A percentile compares a stretch with the other conserved stretches of the same genome.
Evolutionary conservation across 2,113 vertebrate species (phyloP).

Genomic region (Tyrannus savana): DNA sequence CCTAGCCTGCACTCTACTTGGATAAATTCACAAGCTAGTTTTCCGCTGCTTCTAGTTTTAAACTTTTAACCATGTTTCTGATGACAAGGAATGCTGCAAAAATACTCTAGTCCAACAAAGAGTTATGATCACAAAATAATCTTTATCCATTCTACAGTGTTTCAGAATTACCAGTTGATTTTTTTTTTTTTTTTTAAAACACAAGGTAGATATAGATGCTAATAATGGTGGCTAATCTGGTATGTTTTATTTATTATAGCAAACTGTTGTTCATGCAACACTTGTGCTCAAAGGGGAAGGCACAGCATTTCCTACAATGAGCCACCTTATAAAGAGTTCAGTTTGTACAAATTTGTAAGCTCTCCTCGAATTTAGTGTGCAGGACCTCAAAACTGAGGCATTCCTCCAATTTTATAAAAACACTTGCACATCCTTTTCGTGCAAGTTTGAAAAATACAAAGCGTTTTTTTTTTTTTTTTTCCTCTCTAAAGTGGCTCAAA

Average conservation of each 20-base stretch:
- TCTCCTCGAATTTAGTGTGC: constrained; percentile 81
- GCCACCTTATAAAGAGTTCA: constrained; percentile 88
- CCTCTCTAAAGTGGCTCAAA: constrained; percentile 92
- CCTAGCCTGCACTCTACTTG: constrained; percentile 91
- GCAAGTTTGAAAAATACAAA: constrained; percentile 85
- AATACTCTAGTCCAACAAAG: constrained; percentile 98
- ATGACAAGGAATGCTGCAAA: constrained; percentile 99
- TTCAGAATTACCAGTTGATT: constrained; percentile 87
- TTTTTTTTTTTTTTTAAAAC: constrained; percentile 72
- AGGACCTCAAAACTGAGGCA: constrained; percentile 85
- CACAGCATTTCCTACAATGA: constrained; percentile 87
- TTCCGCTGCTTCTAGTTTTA: constrained; percentile 87
- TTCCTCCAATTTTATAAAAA: constrained; percentile 87
- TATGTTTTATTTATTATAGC: constrained; percentile 83
- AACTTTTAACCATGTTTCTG: constrained; percentile 92
- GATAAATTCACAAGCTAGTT: constrained; percentile 91
- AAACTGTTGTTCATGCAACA: constrained; percentile 92
- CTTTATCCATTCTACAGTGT: constrained; percentile 97
- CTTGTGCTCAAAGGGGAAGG: constrained; percentile 89
- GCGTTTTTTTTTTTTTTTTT: constrained; percentile 13
- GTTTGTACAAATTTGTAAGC: constrained; percentile 79
- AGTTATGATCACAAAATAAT: constrained; percentile 97
- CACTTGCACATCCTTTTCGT: constrained; percentile 82
- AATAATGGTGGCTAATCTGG: constrained; percentile 85
- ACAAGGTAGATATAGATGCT: constrained; percentile 88